These are phyloP conservation scores for Anabas testudineus DNA, from an alignment of 2,797 vertebrate genomes.

Conservation along the genomic window DNA sequence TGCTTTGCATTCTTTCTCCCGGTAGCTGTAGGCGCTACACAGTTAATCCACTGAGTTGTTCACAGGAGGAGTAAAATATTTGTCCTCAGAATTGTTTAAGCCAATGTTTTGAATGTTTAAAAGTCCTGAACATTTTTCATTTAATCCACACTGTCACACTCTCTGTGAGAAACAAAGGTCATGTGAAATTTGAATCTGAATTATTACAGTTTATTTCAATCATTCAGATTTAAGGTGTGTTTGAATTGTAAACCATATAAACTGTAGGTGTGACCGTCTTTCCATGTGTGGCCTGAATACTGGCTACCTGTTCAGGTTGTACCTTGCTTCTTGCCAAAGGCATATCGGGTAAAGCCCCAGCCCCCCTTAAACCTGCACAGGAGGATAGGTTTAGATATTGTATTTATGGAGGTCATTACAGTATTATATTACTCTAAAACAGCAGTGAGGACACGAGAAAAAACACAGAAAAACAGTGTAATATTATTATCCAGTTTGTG, in stretches of 20 bases:
- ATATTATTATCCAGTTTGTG: conserved; percentile 12
- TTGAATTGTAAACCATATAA: not conserved
- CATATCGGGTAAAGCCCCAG: not conserved
- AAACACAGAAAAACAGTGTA: not conserved
- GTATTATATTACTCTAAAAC: conserved; percentile 10
- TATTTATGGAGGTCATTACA: conserved; percentile 4
- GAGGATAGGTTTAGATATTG: not conserved
- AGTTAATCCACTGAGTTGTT: not conserved
- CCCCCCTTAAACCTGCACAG: not conserved
- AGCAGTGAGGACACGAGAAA: not conserved
- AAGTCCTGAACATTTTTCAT: too few relatives aligned
- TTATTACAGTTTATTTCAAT: too few relatives aligned
- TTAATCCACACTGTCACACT: too few relatives aligned
- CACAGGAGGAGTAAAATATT: not conserved
- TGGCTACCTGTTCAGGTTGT: not conserved
- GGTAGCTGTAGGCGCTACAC: not conserved
- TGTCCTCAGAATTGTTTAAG: not conserved
- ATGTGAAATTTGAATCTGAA: too few relatives aligned
- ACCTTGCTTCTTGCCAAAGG: not conserved
- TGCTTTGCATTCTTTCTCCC: not conserved
- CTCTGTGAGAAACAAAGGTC: too few relatives aligned
- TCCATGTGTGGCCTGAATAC: not conserved
- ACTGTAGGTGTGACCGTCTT: not conserved
- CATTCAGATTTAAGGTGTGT: too few relatives aligned
- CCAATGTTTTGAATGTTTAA: not conserved